These are phyloP conservation scores for Chromis chromis DNA, from an alignment of 2,797 vertebrate species.

Conservation along the genomic window DNA sequence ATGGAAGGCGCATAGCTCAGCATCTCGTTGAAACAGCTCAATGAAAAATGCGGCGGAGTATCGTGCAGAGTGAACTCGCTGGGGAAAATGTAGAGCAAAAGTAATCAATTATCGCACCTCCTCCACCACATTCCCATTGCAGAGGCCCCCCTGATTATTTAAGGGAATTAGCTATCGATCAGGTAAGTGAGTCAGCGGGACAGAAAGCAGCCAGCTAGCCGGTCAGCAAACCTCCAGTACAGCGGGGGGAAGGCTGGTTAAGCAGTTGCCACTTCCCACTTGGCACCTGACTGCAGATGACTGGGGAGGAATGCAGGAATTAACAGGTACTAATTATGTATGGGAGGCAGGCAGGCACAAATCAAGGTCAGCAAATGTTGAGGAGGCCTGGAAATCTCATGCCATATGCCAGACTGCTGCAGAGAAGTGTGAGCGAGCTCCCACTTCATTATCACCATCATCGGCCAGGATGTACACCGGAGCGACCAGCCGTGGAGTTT, in stretches of 20 bases:
- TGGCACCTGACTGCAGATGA: slow-evolving; percentile 48
- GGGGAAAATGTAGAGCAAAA: slow-evolving; percentile 77
- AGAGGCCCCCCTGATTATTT: slow-evolving; percentile 81
- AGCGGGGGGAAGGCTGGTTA: slow-evolving; percentile 38
- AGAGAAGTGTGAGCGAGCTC: slow-evolving; percentile 31
- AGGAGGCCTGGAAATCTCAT: slow-evolving; percentile 57
- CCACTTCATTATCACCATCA: slow-evolving; percentile 66
- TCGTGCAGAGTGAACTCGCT: slow-evolving; percentile 63
- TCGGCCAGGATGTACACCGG: slow-evolving; percentile 24
- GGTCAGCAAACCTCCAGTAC: too few species aligned
- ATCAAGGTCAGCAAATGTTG: slow-evolving; percentile 73
- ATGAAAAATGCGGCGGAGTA: slow-evolving; percentile 72
- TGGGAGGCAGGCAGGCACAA: slow-evolving; percentile 55
- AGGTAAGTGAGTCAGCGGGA: slow-evolving; percentile 80
- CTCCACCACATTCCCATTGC: slow-evolving; percentile 62
- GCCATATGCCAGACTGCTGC: slow-evolving; percentile 62
- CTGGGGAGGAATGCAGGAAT: slow-evolving; percentile 52
- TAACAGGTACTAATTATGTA: slow-evolving; percentile 67
- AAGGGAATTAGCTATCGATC: slow-evolving; percentile 87
- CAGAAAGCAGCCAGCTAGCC: slow-evolving; percentile 54
- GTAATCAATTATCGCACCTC: slow-evolving; percentile 83
- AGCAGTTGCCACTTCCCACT: slow-evolving; percentile 46
- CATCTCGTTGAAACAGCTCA: slow-evolving; percentile 68
- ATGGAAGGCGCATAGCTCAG: slow-evolving; percentile 68
- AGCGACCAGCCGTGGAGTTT: slow-evolving; percentile 36